A percentile compares a stretch with the other conserved stretches of the same genome.
Conservation (phyloP, 2,888 invertebrate species). For the Stenurella melanura region DNA sequence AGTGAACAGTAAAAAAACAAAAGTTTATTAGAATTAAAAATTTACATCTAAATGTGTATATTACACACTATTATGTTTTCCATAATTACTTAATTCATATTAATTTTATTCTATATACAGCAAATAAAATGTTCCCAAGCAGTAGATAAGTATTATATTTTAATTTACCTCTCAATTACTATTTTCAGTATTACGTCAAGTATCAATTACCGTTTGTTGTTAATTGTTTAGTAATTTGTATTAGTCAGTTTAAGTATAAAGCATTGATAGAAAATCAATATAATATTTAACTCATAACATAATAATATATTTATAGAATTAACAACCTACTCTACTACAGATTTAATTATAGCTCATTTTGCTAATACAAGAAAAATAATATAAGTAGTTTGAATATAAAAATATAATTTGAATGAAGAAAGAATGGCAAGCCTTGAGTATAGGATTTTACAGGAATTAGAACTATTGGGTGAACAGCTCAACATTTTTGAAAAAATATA, state of each 20-base stretch:
- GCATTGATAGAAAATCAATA: conserved; percentile 12
- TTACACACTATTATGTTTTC: neutral
- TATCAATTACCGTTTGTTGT: conserved; percentile 25
- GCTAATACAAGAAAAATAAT: too few relatives aligned
- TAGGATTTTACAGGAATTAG: neutral
- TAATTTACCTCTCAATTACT: conserved; percentile 9
- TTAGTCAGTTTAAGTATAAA: conserved; percentile 16
- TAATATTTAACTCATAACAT: conserved; percentile 17
- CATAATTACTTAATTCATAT: conserved; percentile 3
- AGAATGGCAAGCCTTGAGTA: neutral
- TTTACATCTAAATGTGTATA: neutral
- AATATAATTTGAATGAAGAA: neutral
- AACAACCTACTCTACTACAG: neutral
- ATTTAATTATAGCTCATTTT: neutral
- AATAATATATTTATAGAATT: conserved; percentile 27
- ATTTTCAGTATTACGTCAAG: conserved; percentile 31
- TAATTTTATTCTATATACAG: neutral
- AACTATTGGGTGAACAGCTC: neutral
- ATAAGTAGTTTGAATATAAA: too few relatives aligned
- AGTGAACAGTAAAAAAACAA: neutral
- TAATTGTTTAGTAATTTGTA: conserved; percentile 29
- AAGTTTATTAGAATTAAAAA: neutral
- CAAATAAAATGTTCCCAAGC: neutral
- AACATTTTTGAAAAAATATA: too few relatives aligned
- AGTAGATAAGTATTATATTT: neutral